Percentiles rank a stretch among this genome's conserved stretches.
These are phyloP conservation scores for Moxostoma hubbsi DNA, from an alignment of 2,797 vertebrate genomes.

Conservation along the genomic window DNA sequence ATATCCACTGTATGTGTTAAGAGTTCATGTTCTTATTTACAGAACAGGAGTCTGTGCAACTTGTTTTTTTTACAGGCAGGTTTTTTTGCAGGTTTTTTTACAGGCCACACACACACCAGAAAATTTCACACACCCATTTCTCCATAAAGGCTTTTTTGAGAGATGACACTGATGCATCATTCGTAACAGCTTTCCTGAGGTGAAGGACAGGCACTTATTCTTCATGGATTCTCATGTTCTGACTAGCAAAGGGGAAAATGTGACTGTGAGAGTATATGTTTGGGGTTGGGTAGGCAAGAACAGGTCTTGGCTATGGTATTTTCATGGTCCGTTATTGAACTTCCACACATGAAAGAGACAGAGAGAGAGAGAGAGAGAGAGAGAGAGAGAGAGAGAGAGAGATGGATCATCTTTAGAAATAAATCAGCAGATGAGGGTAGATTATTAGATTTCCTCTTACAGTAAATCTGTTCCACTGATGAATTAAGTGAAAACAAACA, in stretches of 20 bases:
- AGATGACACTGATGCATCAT: slow-evolving; percentile 25
- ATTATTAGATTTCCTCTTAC: not conserved
- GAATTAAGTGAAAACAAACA: not conserved
- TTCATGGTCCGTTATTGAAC: slow-evolving; percentile 42
- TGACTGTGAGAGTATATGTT: slow-evolving; percentile 24
- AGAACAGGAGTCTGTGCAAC: slow-evolving; percentile 35
- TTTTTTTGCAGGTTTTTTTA: slow-evolving; percentile 34
- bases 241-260: slow-evolving; percentile 51
- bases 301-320: slow-evolving; percentile 26
- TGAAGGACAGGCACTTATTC: slow-evolving; percentile 46
- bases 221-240: slow-evolving; percentile 49
- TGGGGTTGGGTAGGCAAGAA: not conserved
- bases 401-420: too few species aligned
- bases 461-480: not conserved
- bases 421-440: too few species aligned
- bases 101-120: slow-evolving; percentile 50
- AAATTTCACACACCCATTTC: slow-evolving; percentile 23
- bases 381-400: not conserved
- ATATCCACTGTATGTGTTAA: not conserved
- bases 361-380: not conserved
- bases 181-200: slow-evolving; percentile 18
- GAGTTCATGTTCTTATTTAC: slow-evolving; percentile 61
- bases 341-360: slow-evolving; percentile 27
- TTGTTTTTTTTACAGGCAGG: too few species aligned
- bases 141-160: not conserved